Base-by-base conservation (phyloP, 2,888 invertebrate species). In the Pheosia gnoma region DNA sequence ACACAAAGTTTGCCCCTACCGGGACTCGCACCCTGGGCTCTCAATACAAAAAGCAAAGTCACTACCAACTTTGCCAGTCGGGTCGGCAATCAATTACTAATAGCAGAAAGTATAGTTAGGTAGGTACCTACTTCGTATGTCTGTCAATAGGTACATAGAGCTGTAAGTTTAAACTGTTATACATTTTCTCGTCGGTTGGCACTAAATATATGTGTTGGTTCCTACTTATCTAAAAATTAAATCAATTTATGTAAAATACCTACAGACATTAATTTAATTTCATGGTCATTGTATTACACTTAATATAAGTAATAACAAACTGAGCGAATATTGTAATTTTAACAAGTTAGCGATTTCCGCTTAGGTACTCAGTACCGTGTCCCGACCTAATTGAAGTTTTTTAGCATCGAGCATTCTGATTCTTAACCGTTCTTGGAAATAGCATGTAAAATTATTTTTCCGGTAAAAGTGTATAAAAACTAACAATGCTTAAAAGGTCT, bases 301-400 rank as follows among this genome's bases (percentile, higher is more conserved):
- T 47, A 47, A 47, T 47, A n/a, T 47, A 47, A 47, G 25, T 25
- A 25, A 25, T 25, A 25, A 25, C 25, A 25, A 25, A 25, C 25
- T 41, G 3, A 5, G 6, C 25, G 13, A 5, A 47, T 51, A 51
- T 25, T 38, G 54, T 54, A 38, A 54, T 38, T 11, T 6, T 39
- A 41, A 7, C 9, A 41, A 41, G 7, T 55, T 53, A 55, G 25
- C 41, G 13, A 56, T 56, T 13, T 56, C 56, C 56, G 56, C 41
- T 56, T 56, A 47, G n/a, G 47, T 47, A 47, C 43, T 9, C 7
- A 39, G 5, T n/a, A 47, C 25, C 11, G n/a, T 55, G 39, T 38
- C 39, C 55, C n/a, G n/a, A 39, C 38, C 39, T 55, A 38, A 56
- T 56, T 56, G 10, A 8, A 41, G 41, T 56, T 56, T 56, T 53